Evolutionary conservation across 2,888 invertebrate genomes (phyloP).

Genomic region (Trissolcus japonicus): DNA sequence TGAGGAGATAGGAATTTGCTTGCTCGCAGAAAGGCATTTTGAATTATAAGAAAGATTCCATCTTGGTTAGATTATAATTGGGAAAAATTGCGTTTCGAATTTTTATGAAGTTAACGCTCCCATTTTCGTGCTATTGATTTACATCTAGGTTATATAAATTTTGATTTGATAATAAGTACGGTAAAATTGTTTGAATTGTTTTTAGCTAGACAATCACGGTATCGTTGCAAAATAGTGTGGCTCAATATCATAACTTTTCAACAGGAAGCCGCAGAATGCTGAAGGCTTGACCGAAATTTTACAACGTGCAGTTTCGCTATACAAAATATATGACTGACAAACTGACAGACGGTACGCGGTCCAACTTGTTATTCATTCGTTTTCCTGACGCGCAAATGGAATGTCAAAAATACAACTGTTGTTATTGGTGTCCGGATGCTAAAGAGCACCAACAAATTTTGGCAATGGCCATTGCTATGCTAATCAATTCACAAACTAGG

Average conservation of each 20-base stretch:
- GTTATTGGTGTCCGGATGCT: slow-evolving; percentile 25
- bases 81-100: slow-evolving; percentile 10
- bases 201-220: too few relatives aligned
- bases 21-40: not conserved
- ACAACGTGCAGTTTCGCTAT: slow-evolving; percentile 15
- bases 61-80: slow-evolving; percentile 12
- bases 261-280: slow-evolving; percentile 7
- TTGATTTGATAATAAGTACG: not conserved
- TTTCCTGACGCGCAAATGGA: slow-evolving; percentile 41
- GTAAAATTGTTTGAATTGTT: not conserved
- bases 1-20: slow-evolving; percentile 8
- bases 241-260: slow-evolving; percentile 22
- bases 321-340: slow-evolving; percentile 40
- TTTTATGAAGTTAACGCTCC: not conserved
- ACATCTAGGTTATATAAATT: too few relatives aligned
- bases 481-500: slow-evolving; percentile 1
- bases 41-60: slow-evolving; percentile 29
- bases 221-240: too few relatives aligned
- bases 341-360: slow-evolving; percentile 34
- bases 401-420: slow-evolving; percentile 41
- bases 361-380: slow-evolving; percentile 41
- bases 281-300: slow-evolving; percentile 27
- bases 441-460: slow-evolving; percentile 19
- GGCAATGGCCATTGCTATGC: slow-evolving; percentile 4
- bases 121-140: slow-evolving; percentile 1